phyloP scores from a whole-genome alignment of 1,140 invertebrate genomes.

The Scaptomyza graminum region DNA sequence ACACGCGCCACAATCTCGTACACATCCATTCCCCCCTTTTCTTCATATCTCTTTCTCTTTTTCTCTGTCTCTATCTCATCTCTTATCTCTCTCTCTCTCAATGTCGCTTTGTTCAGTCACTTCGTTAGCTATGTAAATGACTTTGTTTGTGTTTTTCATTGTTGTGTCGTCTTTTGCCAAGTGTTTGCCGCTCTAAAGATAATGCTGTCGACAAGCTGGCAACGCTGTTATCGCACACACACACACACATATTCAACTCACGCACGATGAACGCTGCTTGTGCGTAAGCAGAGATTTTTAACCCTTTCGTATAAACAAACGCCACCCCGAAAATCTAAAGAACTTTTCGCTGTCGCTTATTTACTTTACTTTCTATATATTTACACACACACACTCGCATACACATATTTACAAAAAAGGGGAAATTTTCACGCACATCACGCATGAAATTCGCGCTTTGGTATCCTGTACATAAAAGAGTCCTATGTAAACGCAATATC shows the following conservation, averaged over 20 bases:
- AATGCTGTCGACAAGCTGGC: constrained; percentile 68
- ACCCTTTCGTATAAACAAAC: constrained; percentile 59
- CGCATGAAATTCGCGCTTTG: constrained; percentile 64
- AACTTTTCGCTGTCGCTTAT: constrained; percentile 15
- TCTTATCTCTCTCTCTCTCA: neutral
- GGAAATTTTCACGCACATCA: constrained; percentile 76
- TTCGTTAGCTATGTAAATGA: constrained; percentile 81
- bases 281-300: constrained; percentile 73
- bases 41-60: neutral
- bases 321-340: constrained; percentile 56
- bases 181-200: constrained; percentile 40
- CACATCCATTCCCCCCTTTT: constrained; percentile 8
- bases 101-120: constrained; percentile 62
- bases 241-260: constrained; percentile 36
- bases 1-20: constrained; percentile 44
- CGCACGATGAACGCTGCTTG: constrained; percentile 59
- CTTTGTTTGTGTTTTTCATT: constrained; percentile 69
- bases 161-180: constrained; percentile 43
- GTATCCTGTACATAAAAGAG: constrained; percentile 35
- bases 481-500: neutral
- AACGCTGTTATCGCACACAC: constrained; percentile 55
- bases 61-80: neutral
- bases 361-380: constrained; percentile 51
- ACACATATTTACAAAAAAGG: constrained; percentile 49
- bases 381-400: constrained; percentile 6